A percentile compares a stretch with the other conserved stretches of the same genome.
Evolutionary conservation across 2,797 vertebrate species (phyloP).

Genomic region (Typhlichthys subterraneus): DNA sequence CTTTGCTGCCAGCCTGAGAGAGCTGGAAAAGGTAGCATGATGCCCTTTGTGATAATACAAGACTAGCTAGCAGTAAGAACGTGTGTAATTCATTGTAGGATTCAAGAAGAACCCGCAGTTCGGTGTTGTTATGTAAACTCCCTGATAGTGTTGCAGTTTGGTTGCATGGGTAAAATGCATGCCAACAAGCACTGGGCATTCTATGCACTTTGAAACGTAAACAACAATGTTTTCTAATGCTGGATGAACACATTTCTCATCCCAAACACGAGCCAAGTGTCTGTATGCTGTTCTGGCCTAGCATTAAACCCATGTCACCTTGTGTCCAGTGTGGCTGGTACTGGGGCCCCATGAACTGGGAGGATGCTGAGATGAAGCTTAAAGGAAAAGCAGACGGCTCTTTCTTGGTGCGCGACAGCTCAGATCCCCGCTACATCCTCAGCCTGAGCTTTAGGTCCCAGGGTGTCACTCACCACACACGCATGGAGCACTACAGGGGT

Average conservation of each 20-base stretch:
- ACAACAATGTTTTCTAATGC: no score
- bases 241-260: no score
- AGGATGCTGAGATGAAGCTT: constrained; percentile 96
- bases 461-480: constrained; percentile 92
- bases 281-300: neutral
- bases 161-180: no score
- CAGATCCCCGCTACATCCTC: constrained; percentile 94
- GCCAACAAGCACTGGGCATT: no score
- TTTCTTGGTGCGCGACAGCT: constrained; percentile 95
- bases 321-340: constrained; percentile 90
- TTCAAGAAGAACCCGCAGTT: no score
- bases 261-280: no score
- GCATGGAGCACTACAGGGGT: constrained; percentile 92
- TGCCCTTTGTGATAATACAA: neutral
- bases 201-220: no score
- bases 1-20: constrained; percentile 92
- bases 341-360: constrained; percentile 98
- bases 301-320: neutral
- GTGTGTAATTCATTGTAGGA: neutral
- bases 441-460: constrained; percentile 97
- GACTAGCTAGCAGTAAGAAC: constrained; percentile 2
- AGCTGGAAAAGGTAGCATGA: constrained; percentile 89
- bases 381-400: constrained; percentile 94
- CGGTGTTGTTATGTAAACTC: no score
- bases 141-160: no score